Evolutionary conservation across 2,888 invertebrate species (phyloP).

Genomic region (Tiphia femorata): DNA sequence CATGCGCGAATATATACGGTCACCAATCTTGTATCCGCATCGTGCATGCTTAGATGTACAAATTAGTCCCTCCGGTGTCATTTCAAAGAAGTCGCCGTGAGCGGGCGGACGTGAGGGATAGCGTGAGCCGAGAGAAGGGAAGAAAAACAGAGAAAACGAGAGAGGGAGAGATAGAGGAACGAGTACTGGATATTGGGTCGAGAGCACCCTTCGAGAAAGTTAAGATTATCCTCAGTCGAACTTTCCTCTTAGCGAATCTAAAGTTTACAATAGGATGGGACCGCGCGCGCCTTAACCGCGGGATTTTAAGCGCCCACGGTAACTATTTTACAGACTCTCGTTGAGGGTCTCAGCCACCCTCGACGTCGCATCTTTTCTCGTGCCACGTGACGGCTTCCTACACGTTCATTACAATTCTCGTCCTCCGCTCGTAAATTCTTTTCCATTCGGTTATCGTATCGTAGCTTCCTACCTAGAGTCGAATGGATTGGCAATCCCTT

Average conservation of each 20-base stretch:
- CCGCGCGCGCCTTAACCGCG: neutral
- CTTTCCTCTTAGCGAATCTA: slow-evolving; percentile 2
- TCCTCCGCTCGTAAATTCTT: too few species aligned
- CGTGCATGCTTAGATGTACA: slow-evolving; percentile 10
- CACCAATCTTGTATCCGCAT: neutral
- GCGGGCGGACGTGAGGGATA: too few species aligned
- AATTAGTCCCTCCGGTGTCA: slow-evolving; percentile 18
- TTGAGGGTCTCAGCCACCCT: too few species aligned
- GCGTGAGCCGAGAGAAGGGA: neutral
- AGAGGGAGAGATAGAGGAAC: neutral
- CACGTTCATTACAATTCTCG: too few species aligned
- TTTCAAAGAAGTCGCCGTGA: slow-evolving; percentile 17
- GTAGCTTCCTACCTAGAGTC: too few species aligned
- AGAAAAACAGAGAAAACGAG: neutral
- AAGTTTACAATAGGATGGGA: too few species aligned
- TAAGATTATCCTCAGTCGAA: slow-evolving; percentile 3
- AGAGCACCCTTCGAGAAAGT: slow-evolving; percentile 9
- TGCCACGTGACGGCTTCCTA: too few species aligned
- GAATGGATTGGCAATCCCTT: too few species aligned
- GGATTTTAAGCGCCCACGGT: too few species aligned
- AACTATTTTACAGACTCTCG: too few species aligned
- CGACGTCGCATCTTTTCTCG: too few species aligned
- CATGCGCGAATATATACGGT: neutral
- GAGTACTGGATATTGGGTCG: neutral
- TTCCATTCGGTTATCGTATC: too few species aligned